phyloP scores from a whole-genome alignment of 2,888 invertebrate species.

The Leptopilina syphax region DNA sequence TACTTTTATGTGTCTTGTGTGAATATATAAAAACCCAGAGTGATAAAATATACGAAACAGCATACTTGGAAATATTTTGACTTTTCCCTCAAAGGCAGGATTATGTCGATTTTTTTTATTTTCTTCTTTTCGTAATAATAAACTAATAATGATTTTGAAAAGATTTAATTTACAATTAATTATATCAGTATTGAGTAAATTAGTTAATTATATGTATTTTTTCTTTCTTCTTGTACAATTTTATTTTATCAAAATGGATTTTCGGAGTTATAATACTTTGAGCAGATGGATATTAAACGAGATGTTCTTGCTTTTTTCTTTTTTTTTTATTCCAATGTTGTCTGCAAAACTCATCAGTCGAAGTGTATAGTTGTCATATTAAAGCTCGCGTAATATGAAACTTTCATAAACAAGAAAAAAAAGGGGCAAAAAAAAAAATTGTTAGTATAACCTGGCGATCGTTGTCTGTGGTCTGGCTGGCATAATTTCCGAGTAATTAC shows the following conservation, averaged over 20 bases:
- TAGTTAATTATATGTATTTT: no score
- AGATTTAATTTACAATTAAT: no score
- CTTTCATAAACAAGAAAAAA: slow-evolving; percentile 11
- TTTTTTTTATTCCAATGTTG: background rate
- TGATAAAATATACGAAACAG: background rate
- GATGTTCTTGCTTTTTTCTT: no score
- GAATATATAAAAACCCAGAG: background rate
- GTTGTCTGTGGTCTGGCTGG: slow-evolving; percentile 59
- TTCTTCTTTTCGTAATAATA: no score
- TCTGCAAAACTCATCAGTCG: slow-evolving; percentile 7
- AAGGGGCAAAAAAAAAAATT: background rate
- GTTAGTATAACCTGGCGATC: slow-evolving; percentile 50
- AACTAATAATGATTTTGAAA: no score
- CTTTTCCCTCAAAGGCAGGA: background rate
- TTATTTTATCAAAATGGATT: background rate
- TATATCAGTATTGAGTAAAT: no score
- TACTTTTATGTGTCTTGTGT: background rate
- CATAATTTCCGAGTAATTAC: slow-evolving; percentile 74
- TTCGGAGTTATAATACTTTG: background rate
- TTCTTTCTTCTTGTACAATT: no score
- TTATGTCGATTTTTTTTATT: no score
- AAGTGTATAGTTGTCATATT: background rate
- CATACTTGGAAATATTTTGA: background rate
- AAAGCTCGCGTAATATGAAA: slow-evolving; percentile 12
- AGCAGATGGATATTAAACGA: background rate